Evolutionary conservation across 2,797 vertebrate species (phyloP).

Genomic region (Hyperoplus lanceolatus): DNA sequence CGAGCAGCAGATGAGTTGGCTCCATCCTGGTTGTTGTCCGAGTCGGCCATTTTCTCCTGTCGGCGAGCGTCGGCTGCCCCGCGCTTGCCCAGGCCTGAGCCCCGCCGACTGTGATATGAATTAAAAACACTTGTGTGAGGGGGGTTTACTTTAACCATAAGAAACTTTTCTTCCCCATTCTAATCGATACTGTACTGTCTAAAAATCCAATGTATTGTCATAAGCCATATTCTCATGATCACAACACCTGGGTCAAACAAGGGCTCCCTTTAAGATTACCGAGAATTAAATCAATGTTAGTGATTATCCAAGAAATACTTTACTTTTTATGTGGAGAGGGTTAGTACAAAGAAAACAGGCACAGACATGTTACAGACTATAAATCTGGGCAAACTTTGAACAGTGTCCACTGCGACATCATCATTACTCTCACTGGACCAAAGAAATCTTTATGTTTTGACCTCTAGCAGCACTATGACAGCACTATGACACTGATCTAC

Average conservation of each 20-base stretch:
- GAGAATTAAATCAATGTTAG: neutral
- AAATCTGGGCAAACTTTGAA: too few species aligned
- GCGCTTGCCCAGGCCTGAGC: slow-evolving; percentile 99
- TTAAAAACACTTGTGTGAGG: slow-evolving; percentile 17
- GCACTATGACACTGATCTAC: neutral
- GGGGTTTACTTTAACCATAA: neutral
- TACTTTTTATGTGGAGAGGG: too few species aligned
- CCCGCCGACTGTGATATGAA: slow-evolving; percentile 91
- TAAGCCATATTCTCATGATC: too few species aligned
- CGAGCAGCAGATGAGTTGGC: slow-evolving; percentile 96
- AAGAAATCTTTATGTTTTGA: too few species aligned
- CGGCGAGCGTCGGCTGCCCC: slow-evolving; percentile 99
- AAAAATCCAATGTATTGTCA: neutral
- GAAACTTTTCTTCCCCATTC: neutral
- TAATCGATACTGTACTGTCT: neutral
- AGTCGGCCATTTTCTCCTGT: slow-evolving; percentile 99
- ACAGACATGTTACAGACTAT: too few species aligned
- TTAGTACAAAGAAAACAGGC: too few species aligned
- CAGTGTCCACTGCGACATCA: too few species aligned
- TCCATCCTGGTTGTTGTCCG: slow-evolving; percentile 97
- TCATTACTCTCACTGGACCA: too few species aligned
- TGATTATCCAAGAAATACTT: neutral
- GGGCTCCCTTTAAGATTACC: neutral
- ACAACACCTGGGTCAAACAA: neutral
- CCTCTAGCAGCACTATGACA: neutral